Percentiles rank a stretch among this genome's conserved stretches.
Evolutionary conservation across 2,113 vertebrate species (phyloP).

Genomic region (Neogobius melanostomus): DNA sequence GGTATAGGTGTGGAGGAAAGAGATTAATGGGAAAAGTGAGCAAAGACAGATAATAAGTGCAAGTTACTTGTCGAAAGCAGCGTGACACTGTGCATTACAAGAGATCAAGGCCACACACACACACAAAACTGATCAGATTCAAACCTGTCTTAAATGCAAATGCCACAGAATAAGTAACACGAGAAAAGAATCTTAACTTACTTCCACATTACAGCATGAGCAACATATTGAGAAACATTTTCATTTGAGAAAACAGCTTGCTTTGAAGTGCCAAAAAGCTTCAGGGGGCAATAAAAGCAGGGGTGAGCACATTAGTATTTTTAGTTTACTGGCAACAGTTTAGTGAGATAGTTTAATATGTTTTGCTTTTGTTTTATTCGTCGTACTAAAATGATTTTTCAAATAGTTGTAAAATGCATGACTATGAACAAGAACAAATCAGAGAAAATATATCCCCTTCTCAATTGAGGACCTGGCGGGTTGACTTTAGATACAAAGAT

Average conservation of each 20-base stretch:
- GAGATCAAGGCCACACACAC: conserved; percentile 18
- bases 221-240: too few species aligned
- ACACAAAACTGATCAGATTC: conserved; percentile 19
- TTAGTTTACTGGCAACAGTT: too few species aligned
- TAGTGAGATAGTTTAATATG: too few species aligned
- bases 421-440: conserved; percentile 22
- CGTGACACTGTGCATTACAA: not conserved
- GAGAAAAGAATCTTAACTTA: too few species aligned
- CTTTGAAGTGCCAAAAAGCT: too few species aligned
- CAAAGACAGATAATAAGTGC: conserved; percentile 12
- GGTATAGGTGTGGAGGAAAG: not conserved
- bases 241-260: too few species aligned
- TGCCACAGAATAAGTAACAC: not conserved
- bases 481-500: conserved; percentile 5
- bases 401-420: too few species aligned
- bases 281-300: too few species aligned
- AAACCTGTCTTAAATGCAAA: not conserved
- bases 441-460: conserved; percentile 23
- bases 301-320: too few species aligned
- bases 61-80: conserved; percentile 14
- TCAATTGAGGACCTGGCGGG: conserved; percentile 12
- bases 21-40: not conserved
- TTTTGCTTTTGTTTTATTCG: too few species aligned
- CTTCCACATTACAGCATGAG: too few species aligned
- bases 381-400: too few species aligned